Conservation (phyloP, 1,140 invertebrate genomes). For the Portunus trituberculatus region DNA sequence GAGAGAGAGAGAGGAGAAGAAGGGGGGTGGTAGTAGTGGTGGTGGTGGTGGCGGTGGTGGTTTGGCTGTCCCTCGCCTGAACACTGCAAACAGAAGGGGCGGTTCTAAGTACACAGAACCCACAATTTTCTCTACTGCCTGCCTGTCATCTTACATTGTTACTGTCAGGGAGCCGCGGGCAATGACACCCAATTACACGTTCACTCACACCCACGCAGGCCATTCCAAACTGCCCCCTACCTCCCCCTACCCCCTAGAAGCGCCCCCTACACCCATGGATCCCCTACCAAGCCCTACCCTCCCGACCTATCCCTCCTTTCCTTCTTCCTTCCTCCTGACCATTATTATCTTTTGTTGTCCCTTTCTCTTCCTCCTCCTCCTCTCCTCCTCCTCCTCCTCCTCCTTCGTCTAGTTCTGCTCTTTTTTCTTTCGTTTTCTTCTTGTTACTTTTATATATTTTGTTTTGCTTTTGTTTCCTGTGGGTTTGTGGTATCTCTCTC, state of each 20-base stretch:
- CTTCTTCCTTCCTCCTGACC: background rate
- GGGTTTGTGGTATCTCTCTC: background rate
- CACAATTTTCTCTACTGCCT: conserved; percentile 66
- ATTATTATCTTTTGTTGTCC: background rate
- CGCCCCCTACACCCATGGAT: no score
- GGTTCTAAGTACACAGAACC: conserved; percentile 64
- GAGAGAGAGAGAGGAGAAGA: no score
- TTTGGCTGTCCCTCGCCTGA: background rate
- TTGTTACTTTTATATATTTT: background rate
- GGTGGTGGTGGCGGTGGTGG: background rate
- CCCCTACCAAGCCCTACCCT: no score
- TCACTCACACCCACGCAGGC: background rate
- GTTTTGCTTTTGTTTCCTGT: background rate
- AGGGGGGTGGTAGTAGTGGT: background rate
- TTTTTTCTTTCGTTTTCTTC: background rate
- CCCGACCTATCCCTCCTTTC: background rate
- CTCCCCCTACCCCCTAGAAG: background rate
- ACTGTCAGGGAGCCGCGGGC: conserved; percentile 47
- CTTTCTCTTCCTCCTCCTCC: background rate
- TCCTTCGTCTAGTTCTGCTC: background rate
- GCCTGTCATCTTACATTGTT: conserved; percentile 69
- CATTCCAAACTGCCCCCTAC: background rate
- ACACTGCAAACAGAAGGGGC: conserved; percentile 67
- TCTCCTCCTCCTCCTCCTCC: background rate
- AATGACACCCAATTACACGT: conserved; percentile 65